Evolutionary conservation across 2,113 vertebrate genomes (phyloP), one percentile per base, ranked within the genome.

Genomic region (Dipodomys merriami): DNA sequence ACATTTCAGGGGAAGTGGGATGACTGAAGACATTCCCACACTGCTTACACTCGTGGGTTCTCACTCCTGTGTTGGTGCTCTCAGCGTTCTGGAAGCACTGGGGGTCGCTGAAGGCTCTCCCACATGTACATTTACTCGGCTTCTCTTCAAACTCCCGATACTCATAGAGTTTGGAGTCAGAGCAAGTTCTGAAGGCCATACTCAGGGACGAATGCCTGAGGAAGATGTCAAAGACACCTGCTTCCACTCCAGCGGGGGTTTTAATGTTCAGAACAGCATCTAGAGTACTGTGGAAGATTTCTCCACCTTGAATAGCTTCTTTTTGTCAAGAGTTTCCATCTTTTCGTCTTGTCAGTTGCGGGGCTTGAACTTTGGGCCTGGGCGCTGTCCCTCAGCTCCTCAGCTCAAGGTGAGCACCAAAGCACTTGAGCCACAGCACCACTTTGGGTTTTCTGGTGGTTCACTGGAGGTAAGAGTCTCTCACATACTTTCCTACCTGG

Each of bases 271-370:
- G n/a, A 76, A 94, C 44, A 77, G 53, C 1, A 57, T 57, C 33
- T 65, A n/a, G 71, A 46, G 23, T 79, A 30, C 68, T 87, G 57
- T 7, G 60, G 65, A 90, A 71, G 25, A 74, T n/a, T 87, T 92
- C 64, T 74, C 20, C 39, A 60, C 35, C 82, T 0, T 62, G 72
- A 71, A 1, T 12, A 74, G 23, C 44, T 60, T 85, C 44, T 46
- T 83, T 79, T n/a, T 49, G 53, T 91, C 44, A 73, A 81, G 22
- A 81, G 33, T 67, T 44, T 87, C 39, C 39, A 29, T 83, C 65
- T 65, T 64, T 39, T 39, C 39, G 39, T n/a, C 4, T 60, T 27
- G 30, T 86, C 44, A 67, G 7, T 78, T 27, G 85, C 89, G 49
- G 49, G 49, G 49, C 49, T 49, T 9, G 49, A 49, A 49, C 49